These are phyloP conservation scores for Todiramphus saurophagus DNA, from an alignment of 2,113 vertebrate genomes.

Conservation along the genomic window DNA sequence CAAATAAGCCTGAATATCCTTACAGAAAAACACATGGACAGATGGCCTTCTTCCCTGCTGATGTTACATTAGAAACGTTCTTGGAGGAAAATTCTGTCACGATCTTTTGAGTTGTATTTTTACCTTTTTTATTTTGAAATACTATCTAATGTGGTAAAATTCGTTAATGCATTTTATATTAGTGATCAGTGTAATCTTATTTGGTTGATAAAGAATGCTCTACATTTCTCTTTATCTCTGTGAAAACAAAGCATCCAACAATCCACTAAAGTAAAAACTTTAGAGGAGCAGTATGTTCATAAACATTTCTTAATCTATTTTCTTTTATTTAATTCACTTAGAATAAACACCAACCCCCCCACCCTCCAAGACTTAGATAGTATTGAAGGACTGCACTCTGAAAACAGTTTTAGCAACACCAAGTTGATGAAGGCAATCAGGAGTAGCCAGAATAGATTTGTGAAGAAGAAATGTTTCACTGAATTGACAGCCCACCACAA, in stretches of 20 bases:
- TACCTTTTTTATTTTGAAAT: constrained; percentile 16
- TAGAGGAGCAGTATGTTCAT: neutral
- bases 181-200: neutral
- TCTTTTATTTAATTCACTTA: neutral
- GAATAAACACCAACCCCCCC: neutral
- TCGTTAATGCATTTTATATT: neutral
- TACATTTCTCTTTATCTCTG: neutral
- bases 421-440: neutral
- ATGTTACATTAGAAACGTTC: neutral
- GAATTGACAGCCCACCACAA: neutral
- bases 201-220: neutral
- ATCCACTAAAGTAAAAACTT: neutral
- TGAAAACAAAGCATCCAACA: neutral
- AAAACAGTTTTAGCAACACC: neutral
- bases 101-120: neutral
- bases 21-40: constrained; percentile 19
- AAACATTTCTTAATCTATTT: neutral
- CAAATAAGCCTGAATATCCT: constrained; percentile 1
- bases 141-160: neutral
- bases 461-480: neutral
- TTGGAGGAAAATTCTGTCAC: constrained; percentile 33
- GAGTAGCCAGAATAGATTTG: neutral
- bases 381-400: neutral
- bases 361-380: neutral
- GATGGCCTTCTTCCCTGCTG: constrained; percentile 33